These are phyloP conservation scores for Trichonephila clavipes DNA, from an alignment of 1,140 invertebrate genomes.

Conservation along the genomic window DNA sequence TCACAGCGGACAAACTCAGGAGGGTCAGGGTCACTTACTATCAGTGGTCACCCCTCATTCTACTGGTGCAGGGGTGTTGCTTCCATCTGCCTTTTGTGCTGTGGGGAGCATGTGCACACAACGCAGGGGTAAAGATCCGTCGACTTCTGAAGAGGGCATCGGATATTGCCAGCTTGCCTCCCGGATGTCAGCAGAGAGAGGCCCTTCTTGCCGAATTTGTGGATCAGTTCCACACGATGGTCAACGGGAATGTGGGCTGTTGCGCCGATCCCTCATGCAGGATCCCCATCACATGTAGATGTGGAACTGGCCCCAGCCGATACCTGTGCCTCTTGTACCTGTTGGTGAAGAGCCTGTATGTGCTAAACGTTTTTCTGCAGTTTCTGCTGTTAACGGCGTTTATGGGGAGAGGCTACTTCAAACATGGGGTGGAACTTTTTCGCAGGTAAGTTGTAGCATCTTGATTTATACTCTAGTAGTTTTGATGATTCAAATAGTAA, in stretches of 20 bases:
- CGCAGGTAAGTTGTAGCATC: slow-evolving; percentile 32
- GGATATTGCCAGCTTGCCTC: slow-evolving; percentile 80
- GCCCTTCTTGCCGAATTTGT: slow-evolving; percentile 80
- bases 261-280: slow-evolving; percentile 80
- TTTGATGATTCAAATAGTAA: no score
- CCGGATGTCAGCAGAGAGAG: slow-evolving; percentile 81
- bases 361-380: slow-evolving; percentile 81
- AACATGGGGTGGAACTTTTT: slow-evolving; percentile 80
- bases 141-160: slow-evolving; percentile 80
- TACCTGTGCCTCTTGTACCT: slow-evolving; percentile 82
- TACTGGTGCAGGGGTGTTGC: slow-evolving; percentile 83
- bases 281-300: slow-evolving; percentile 78
- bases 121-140: slow-evolving; percentile 80
- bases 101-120: slow-evolving; percentile 82
- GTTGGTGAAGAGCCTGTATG: slow-evolving; percentile 81
- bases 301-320: slow-evolving; percentile 80
- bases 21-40: slow-evolving; percentile 82
- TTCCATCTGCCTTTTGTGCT: slow-evolving; percentile 84
- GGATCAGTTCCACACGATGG: slow-evolving; percentile 81
- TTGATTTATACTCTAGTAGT: background rate
- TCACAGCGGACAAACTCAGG: slow-evolving; percentile 78
- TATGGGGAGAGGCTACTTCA: slow-evolving; percentile 80
- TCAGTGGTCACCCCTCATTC: slow-evolving; percentile 84
- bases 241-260: slow-evolving; percentile 80
- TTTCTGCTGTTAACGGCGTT: slow-evolving; percentile 82